Evolutionary conservation across 2,113 vertebrate species (phyloP).

Genomic region (Symphodus melops): DNA sequence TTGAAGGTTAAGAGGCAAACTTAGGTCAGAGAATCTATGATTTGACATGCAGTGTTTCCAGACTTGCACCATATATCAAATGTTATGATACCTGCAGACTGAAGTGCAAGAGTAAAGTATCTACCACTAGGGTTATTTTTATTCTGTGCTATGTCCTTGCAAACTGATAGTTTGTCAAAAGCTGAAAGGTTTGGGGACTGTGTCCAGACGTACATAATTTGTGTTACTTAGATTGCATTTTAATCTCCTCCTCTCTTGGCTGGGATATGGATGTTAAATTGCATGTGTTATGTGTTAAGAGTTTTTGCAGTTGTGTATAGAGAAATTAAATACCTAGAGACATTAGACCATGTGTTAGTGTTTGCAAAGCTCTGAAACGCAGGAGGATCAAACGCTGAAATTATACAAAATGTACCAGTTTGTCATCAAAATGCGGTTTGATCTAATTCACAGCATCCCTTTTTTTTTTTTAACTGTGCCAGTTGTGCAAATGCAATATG

Average conservation of each 20-base stretch:
- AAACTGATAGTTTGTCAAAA: conserved; percentile 18
- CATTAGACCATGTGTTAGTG: no score
- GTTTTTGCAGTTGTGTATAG: neutral
- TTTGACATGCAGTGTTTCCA: neutral
- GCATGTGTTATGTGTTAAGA: neutral
- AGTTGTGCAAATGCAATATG: neutral
- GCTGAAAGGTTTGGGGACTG: neutral
- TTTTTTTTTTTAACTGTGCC: neutral
- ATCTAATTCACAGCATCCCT: no score
- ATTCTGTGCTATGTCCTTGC: conserved; percentile 32
- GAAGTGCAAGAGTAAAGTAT: conserved; percentile 19
- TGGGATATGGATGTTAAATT: neutral
- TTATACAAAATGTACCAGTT: neutral
- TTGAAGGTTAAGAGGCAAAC: neutral
- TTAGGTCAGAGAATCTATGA: neutral
- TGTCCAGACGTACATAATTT: neutral
- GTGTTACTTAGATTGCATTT: neutral
- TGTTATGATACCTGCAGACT: conserved; percentile 9
- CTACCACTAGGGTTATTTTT: conserved; percentile 56
- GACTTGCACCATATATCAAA: neutral
- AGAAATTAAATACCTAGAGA: no score
- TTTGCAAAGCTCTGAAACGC: neutral
- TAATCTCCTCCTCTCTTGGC: neutral
- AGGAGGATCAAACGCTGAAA: neutral
- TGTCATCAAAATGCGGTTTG: neutral